These are phyloP conservation scores for Thumatha senex DNA, from an alignment of 2,888 invertebrate species.

Conservation along the genomic window DNA sequence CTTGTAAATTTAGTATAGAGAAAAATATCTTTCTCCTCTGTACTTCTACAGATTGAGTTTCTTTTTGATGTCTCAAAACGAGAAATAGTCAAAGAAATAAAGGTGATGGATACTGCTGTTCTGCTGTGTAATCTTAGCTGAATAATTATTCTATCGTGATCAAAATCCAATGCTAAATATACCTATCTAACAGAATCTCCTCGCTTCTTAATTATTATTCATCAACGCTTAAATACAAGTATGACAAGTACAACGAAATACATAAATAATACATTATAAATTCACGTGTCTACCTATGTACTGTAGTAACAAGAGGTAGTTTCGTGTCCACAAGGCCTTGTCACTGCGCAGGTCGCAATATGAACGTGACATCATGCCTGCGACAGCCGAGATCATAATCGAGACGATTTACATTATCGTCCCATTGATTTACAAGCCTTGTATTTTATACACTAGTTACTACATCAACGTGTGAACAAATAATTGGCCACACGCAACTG, in stretches of 20 bases:
- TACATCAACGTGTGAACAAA: slow-evolving; percentile 59
- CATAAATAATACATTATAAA: slow-evolving; percentile 33
- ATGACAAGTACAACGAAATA: slow-evolving; percentile 12
- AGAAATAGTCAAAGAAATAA: too few relatives aligned
- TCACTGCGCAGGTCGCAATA: slow-evolving; percentile 31
- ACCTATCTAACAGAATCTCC: too few relatives aligned
- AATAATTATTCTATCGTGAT: background rate
- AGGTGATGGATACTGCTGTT: too few relatives aligned
- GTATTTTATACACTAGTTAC: slow-evolving; percentile 45
- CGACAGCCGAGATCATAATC: slow-evolving; percentile 68
- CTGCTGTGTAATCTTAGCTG: background rate
- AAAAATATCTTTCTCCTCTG: too few relatives aligned
- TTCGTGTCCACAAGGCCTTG: slow-evolving; percentile 46
- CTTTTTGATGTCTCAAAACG: too few relatives aligned
- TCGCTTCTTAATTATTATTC: too few relatives aligned
- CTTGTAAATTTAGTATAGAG: too few relatives aligned
- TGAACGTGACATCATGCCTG: slow-evolving; percentile 67
- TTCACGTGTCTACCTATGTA: slow-evolving; percentile 37
- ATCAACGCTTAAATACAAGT: slow-evolving; percentile 1
- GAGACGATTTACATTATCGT: slow-evolving; percentile 74
- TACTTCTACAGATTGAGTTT: too few relatives aligned
- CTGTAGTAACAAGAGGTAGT: slow-evolving; percentile 37
- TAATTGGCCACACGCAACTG: slow-evolving; percentile 63
- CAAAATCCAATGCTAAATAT: background rate
- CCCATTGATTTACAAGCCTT: slow-evolving; percentile 70